Evolutionary conservation across 2,888 invertebrate genomes (phyloP).

Genomic region (Dascillus cervinus): DNA sequence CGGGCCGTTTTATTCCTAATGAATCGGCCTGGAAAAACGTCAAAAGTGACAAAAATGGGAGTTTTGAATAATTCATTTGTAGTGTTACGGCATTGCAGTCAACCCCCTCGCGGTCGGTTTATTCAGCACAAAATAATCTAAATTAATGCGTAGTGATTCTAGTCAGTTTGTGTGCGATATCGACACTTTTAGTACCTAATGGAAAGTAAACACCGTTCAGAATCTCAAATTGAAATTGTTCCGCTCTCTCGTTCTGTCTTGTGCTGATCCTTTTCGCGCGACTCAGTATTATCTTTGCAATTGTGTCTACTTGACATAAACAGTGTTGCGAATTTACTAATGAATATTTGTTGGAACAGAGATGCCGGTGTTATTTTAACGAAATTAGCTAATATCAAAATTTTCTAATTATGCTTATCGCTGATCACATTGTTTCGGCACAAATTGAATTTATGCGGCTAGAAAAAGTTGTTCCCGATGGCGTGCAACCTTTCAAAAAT

Average conservation of each 20-base stretch:
- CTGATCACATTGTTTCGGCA: no score
- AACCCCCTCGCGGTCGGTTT: conserved; percentile 18
- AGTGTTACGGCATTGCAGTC: conserved; percentile 1
- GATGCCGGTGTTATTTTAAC: conserved; percentile 28
- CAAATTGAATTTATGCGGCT: no score
- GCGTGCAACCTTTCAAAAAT: no score
- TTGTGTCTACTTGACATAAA: conserved; percentile 31
- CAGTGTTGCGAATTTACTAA: conserved; percentile 31
- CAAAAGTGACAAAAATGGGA: no score
- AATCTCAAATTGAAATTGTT: conserved; percentile 36
- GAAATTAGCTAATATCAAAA: conserved; percentile 28
- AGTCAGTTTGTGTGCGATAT: conserved; percentile 35
- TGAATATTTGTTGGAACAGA: conserved; percentile 32
- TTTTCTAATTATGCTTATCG: no score
- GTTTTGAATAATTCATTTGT: no score
- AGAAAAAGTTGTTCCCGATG: no score
- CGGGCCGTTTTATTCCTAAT: no score
- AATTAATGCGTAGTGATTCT: conserved; percentile 37
- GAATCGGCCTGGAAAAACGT: no score
- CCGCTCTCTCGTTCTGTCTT: conserved; percentile 23
- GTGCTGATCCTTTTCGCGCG: conserved; percentile 16
- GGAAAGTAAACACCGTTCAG: conserved; percentile 40
- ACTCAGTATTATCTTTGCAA: conserved; percentile 31
- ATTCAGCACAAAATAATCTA: conserved; percentile 35
- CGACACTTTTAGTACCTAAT: conserved; percentile 40